Evolutionary conservation across 2,888 invertebrate species (phyloP), one percentile per base, ranked within the genome.

Genomic region (Sphaerophoria taeniata): DNA sequence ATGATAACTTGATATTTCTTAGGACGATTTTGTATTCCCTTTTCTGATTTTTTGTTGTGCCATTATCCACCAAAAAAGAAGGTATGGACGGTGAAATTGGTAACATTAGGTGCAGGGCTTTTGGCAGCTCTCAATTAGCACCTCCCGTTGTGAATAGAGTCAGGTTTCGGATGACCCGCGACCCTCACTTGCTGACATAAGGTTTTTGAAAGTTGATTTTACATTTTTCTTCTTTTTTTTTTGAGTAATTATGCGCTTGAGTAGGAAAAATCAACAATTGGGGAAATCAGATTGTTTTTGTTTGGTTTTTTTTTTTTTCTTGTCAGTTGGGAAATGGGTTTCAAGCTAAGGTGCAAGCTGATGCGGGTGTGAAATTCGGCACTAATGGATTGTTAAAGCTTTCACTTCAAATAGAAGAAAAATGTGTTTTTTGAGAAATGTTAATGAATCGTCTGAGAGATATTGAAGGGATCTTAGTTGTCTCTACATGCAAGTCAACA

Each of bases 1-100:
- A n/a, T n/a, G n/a, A n/a, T n/a, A n/a, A n/a, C n/a, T 81, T 81
- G 81, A 71, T 76, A 63, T 76, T 55, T 2, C 14, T 34, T 16
- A 9, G 6, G 43, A 24, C 24, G 24, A 24, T 24, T 24, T 24
- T 24, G 2, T 43, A 3, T 43, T 43, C 12, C 12, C 12, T 43
- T 43, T 43, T 39, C 9, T 7, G 11, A 11, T 43, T 43, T 43
- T 43, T 9, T n/a, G n/a, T 43, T 43, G 39, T 39, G 7, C 9
- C 9, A 9, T 12, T 12, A 43, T 43, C 12, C 43, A 43, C 43
- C 12, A 9, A 5, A 45, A 47, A 31, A 14, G 24, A n/a, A n/a
- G n/a, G 24, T 24, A 24, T 24, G 2, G 24, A 24, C 1, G 24
- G 24, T 24, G 24, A 24, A 24, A 24, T 24, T 24, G 45, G 24